A percentile compares a stretch with the other conserved stretches of the same genome.
phyloP scores from a whole-genome alignment of 37 sponge, comb jelly and placozoan species.

The Ephydatia muelleri region DNA sequence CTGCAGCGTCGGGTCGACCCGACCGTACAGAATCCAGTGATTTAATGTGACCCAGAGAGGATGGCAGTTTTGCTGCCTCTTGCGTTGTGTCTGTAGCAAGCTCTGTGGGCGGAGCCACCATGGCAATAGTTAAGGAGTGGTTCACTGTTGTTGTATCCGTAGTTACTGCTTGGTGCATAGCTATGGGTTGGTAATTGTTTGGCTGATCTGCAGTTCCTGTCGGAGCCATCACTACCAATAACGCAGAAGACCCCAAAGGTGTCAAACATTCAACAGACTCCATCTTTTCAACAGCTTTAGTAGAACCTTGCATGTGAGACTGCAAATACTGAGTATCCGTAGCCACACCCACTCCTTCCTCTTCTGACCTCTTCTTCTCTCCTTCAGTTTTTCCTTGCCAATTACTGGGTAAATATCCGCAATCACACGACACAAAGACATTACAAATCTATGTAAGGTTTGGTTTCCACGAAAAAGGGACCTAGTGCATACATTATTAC shows the following conservation, averaged over 20 bases:
- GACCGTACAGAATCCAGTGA: neutral
- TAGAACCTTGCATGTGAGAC: too few species aligned
- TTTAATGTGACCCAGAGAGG: neutral
- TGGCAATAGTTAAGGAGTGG: neutral
- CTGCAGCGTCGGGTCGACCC: neutral
- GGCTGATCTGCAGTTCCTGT: too few species aligned
- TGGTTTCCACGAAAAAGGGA: too few species aligned
- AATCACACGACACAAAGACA: too few species aligned
- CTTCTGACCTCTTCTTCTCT: neutral
- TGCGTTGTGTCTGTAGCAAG: neutral
- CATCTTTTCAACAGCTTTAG: neutral
- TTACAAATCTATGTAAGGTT: too few species aligned
- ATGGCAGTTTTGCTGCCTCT: neutral
- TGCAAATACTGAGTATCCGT: too few species aligned
- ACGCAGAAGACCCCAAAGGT: neutral
- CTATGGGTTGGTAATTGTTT: too few species aligned
- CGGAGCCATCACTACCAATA: neutral
- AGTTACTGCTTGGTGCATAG: too few species aligned
- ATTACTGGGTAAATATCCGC: neutral
- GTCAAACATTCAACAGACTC: neutral
- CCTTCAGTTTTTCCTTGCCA: neutral
- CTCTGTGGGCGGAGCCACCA: neutral
- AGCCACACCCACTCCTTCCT: neutral
- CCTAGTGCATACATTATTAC: too few species aligned
- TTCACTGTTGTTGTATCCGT: neutral